Evolutionary conservation across 1,140 invertebrate genomes (phyloP), one percentile per base, ranked within the genome.

Genomic region (Drosophila pandora): DNA sequence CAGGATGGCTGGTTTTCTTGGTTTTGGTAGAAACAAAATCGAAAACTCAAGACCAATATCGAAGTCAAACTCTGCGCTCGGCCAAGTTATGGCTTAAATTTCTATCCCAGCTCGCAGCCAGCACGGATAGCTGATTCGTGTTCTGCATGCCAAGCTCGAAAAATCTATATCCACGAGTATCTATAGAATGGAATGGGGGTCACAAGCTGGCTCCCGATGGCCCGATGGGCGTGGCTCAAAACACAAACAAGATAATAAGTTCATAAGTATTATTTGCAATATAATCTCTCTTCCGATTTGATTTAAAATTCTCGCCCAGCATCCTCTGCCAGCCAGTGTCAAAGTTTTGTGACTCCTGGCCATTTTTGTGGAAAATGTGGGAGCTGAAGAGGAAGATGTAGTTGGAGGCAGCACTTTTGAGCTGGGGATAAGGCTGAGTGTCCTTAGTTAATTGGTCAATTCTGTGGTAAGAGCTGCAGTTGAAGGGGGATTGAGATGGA

Each of bases 241-340:
- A 60, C 79, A 89, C 79, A 88, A 88, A 88, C 83, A 88, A 88
- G 83, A 88, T 88, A 88, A 88, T 88, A 88, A 88, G 84, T 88
- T 88, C 83, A 83, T 88, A 88, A 88, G 83, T 88, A 88, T 88
- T 89, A 83, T 88, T 88, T 88, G 79, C 70, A 63, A 79, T 70
- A 79, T 88, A 87, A 87, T 88, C 83, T 83, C 75, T 78, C 60
- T 54, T 59, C 59, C 69, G 78, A 78, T 82, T 78, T 77, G 78
- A 85, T 85, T 85, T 87, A 76, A 87, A 84, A 85, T 76, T 79
- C 61, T 71, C 64, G 80, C 60, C 74, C 43, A 21, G 17, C 2
- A 22, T 47, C 21, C 21, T 22, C 43, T 43, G 17, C 13, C 17
- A 85, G 59, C 68, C 57, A 60, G 72, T 83, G 76, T 84, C 79